Percentiles rank a stretch among this genome's conserved stretches.
Evolutionary conservation across 2,797 vertebrate genomes (phyloP).

Genomic region (Picus viridis): DNA sequence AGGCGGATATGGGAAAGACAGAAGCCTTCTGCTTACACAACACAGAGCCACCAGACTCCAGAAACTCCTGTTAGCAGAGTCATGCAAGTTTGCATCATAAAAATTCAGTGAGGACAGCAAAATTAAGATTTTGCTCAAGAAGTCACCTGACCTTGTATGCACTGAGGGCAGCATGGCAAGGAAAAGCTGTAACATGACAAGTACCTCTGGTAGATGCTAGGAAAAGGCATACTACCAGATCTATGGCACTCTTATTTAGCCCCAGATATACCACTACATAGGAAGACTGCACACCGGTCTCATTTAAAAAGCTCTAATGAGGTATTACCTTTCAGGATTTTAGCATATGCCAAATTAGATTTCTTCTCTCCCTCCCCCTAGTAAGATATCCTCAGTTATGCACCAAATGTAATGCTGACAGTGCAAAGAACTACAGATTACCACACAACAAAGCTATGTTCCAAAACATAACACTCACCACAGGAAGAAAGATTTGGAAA

Average conservation of each 20-base stretch:
- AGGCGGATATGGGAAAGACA: neutral
- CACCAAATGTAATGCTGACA: slow-evolving; percentile 2
- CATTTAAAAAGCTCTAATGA: slow-evolving; percentile 22
- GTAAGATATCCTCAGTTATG: neutral
- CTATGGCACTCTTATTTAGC: neutral
- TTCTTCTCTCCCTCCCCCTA: neutral
- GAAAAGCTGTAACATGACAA: neutral
- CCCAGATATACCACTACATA: neutral
- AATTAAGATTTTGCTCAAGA: neutral
- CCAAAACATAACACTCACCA: slow-evolving; percentile 34
- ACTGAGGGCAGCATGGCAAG: neutral
- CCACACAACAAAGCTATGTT: slow-evolving; percentile 40
- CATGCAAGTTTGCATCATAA: neutral
- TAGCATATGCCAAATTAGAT: neutral
- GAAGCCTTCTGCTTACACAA: slow-evolving; percentile 48
- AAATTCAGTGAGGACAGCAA: neutral
- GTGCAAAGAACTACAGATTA: slow-evolving; percentile 6
- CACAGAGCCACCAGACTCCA: neutral
- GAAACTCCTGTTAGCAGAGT: neutral
- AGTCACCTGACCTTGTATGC: neutral
- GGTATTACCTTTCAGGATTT: neutral
- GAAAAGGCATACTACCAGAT: neutral
- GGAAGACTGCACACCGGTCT: neutral
- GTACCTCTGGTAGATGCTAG: neutral
- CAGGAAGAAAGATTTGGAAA: slow-evolving; percentile 52